Evolutionary conservation across 2,888 invertebrate genomes (phyloP), one percentile per base, ranked within the genome.

Genomic region (Exocentrus adspersus): DNA sequence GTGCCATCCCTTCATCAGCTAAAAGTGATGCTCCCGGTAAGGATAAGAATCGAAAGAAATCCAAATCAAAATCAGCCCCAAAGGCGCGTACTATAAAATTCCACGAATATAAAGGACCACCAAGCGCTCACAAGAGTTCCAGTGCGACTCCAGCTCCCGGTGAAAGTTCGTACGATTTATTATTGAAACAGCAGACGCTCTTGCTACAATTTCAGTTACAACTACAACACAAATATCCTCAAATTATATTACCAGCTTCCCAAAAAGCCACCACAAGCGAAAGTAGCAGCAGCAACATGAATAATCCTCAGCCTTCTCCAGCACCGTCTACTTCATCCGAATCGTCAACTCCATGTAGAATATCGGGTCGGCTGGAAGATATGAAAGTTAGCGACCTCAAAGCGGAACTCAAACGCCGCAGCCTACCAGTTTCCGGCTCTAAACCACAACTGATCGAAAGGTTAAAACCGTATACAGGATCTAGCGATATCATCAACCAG

Each of bases 331-430:
- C 80, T 43, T 80, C 82, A 60, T 82, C 86, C 12, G 81, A 82
- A 68, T 75, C 79, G 1, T 76, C 78, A 74, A 72, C 75, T 12
- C 69, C 78, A 5, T 78, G 85, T n/a, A 82, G 85, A 77, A 84
- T 86, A 37, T 77, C 86, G 16, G 87, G 89, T 19, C 91, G 94
- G 66, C 86, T 97, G 76, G 95, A 97, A 81, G 97, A 97, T 78
- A 94, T 97, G 94, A 97, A 97, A 86, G 97, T 94, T 58, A 95
- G 94, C 66, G 97, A 98, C 80, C 86, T 98, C 72, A 96, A 97
- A 81, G 92, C 93, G 61, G 97, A 98, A 81, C 88, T 97, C 75
- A 98, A 97, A 82, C 92, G 94, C 62, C 89, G 98, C 51, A 97
- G 93, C 82, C 85, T 98, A 64, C 95, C 97, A 3, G 98, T 98